Base-by-base conservation (phyloP, 2,888 invertebrate species). In the Acleris laterana region DNA sequence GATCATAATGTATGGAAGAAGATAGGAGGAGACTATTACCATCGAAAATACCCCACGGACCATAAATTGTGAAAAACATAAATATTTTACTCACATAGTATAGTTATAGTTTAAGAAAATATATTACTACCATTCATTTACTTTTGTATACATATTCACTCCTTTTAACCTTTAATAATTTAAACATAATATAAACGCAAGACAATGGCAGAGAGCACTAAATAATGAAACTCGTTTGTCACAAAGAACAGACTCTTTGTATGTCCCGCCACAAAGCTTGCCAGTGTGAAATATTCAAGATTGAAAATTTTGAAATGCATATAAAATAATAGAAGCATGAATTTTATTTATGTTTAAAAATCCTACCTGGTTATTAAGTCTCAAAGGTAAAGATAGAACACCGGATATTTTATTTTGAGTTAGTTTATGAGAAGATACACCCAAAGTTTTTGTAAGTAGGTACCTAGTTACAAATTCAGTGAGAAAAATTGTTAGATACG, bases 181-280 rank as follows among this genome's bases (percentile, higher is more conserved):
- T 16, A 55, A 55, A 42, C 53, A 19, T 17, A 32, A 42, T 42
- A 42, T 19, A 38, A 53, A 19, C 5, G 20, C 42, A 49, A 20
- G 19, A 17, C 55, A 42, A 42, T 16, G 58, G 32, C 9, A 52
- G 20, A 19, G 3, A 22, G 38, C 48, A 19, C 13, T 17, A 19
- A 59, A 53, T 64, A 53, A 64, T 53, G 49, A 64, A 64, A 64
- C 64, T 53, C 46, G 52, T 63, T 32, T 44, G 48, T 48, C 49
- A 52, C 63, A 72, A 73, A 71, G 72, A 65, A 65, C 68, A 70
- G 71, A 63, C 71, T 68, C 65, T 69, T 63, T 62, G 63, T 64
- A 58, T 66, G 65, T 48, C 62, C 56, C 63, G 56, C 50, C 17
- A n/a, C 22, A 13, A 32, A 17, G 55, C 9, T 5, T 20, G 46